phyloP scores from a whole-genome alignment of 2,888 invertebrate species.

The Lasioglossum lativentre region DNA sequence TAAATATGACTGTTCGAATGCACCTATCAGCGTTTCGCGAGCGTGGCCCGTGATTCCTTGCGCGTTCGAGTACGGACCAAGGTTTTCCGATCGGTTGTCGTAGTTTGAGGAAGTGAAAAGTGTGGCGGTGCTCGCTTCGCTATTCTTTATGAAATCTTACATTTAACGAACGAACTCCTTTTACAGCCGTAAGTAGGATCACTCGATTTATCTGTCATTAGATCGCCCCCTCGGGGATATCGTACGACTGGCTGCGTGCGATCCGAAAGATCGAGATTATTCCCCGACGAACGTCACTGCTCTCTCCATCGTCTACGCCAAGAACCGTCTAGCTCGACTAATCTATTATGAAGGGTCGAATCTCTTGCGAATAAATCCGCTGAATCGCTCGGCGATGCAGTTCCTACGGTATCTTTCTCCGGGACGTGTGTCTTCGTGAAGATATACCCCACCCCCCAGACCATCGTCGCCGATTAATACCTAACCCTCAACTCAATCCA shows the following conservation, averaged over 20 bases:
- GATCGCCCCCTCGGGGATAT: not conserved
- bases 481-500: conserved; percentile 61
- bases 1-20: conserved; percentile 54
- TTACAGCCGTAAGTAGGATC: conserved; percentile 77
- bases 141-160: conserved; percentile 78
- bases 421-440: conserved; percentile 18
- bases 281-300: conserved; percentile 71
- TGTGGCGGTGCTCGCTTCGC: conserved; percentile 68
- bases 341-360: conserved; percentile 27
- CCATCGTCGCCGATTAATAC: conserved; percentile 48
- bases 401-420: not conserved
- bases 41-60: conserved; percentile 75
- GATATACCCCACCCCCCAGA: conserved; percentile 15
- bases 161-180: conserved; percentile 74
- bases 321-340: conserved; percentile 71
- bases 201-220: not conserved
- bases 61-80: conserved; percentile 67
- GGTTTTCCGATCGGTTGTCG: conserved; percentile 65
- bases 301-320: conserved; percentile 62
- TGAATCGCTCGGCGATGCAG: not conserved
- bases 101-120: conserved; percentile 68
- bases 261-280: conserved; percentile 55
- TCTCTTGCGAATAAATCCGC: not conserved
- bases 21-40: conserved; percentile 71
- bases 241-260: conserved; percentile 47